Base-by-base conservation (phyloP, 2,797 vertebrate species). In the Platalea minor region DNA sequence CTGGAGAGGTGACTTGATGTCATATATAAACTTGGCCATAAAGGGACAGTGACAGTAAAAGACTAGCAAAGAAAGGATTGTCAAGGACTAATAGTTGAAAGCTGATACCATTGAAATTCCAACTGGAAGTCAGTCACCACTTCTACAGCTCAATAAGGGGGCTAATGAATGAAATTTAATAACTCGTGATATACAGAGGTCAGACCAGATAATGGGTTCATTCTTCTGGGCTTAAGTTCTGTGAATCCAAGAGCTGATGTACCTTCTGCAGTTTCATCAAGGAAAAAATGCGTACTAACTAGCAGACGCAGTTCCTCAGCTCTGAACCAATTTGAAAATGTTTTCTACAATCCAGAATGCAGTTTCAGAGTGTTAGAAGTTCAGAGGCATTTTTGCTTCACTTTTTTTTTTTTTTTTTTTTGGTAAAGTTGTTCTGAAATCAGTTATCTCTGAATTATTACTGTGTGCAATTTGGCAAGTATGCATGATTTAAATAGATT, bases 161-260 rank as follows among this genome's bases (percentile, higher is more conserved):
- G 11, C 73, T 90, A 91, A 93, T 93, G 88, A 93, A 67, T 91
- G 89, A 91, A 94, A 94, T 96, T 39, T 86, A 85, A 53, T 94
- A 95, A 85, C 79, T 85, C 1, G 3, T 79, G 35, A 67, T 68
- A 73, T 69, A 53, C 31, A 86, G 48, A 91, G 63, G 88, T 95
- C 70, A 91, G 67, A 87, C 18, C 28, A 82, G 85, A 87, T 95
- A 94, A 95, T 88, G 76, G 83, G 8, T 65, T 95, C 43, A 48
- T 87, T 94, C 54, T 50, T 93, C 70, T 56, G 77, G 9, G 77
- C 28, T 91, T 76, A 24, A 60, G 17, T 88, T 93, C 63, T 88
- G 26, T 91, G 68, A 79, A 74, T 91, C 29, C 29, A 80, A 77
- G 51, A 85, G 53, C 35, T 59, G 50, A 67, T 63, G 20, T 53